Evolutionary conservation across 2,888 invertebrate genomes (phyloP), one percentile per base, ranked within the genome.

Genomic region (Periphyllus acericola): DNA sequence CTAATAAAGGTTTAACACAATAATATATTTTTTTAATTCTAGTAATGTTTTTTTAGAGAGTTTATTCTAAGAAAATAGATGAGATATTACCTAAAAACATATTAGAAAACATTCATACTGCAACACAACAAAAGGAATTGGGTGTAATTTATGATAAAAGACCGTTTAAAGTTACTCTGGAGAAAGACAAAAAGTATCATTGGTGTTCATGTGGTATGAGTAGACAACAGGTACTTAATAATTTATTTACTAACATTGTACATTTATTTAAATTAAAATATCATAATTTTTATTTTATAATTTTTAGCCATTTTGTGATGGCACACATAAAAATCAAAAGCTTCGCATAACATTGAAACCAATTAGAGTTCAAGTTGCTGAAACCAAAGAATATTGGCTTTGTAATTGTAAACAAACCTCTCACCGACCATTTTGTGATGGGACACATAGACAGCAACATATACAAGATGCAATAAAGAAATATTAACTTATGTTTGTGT

Each of bases 151-250:
- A 96, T 91, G 98, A 98, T 91, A 96, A 95, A 91, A 97, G 96
- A 91, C 98, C 99, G 0, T 97, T 98, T 90, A 96, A 95, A 92
- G 91, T 97, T 60, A 92, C 91, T 2, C 93, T 97, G 75, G 93
- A 95, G 91, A 94, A 93, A 89, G 95, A 95, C 91, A 92, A 91
- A 92, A 93, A 92, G 1, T 98, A 98, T 92, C 92, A 93, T 52
- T 99, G 99, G 98, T 99, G 99, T 91, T 92, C 96, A 0, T 99
- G 99, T 92, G 99, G 99, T 0, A 94, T 95, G 90, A 98, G 98
- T 89, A 96, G 96, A 91, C 94, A 92, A 40, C 98, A 94, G 92
- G 94, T 94, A 90, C 90, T 89, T 89, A 68, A 32, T 21, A 52
- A 34, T 75, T 34, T 68, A 4, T 8, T 29, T 76, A 85, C 66